Base-by-base conservation (phyloP, 2,888 invertebrate species). In the Ichneumoninae sp. region DNA sequence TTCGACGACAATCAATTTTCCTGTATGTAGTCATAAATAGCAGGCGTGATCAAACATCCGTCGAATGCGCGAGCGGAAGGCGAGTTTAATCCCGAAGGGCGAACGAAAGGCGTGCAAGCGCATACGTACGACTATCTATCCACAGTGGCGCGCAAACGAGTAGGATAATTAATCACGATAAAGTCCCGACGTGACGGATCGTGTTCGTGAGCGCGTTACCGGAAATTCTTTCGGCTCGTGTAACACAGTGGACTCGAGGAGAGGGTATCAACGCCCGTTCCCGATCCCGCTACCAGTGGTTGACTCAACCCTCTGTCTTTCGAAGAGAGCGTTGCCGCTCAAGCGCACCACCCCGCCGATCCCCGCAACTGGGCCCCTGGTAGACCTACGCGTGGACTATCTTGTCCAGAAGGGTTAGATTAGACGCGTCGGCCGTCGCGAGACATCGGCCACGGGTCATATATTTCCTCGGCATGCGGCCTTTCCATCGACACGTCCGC, bases 381-480 rank as follows among this genome's bases (percentile, higher is more conserved):
- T 68, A 75, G 82, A 63, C 84, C 71, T 52, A 40, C 66, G 74
- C 80, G 81, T 83, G 88, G 90, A 90, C 91, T 92, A 92, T 92
- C 92, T 92, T 92, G 92, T 92, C 91, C 90, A 89, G 90, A 92
- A 92, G 92, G 92, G 93, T 92, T 91, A 91, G 92, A 93, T 93
- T 93, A 92, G 93, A 93, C 91, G 92, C 91, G 91, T 93, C 91
- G 91, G 78, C 81, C 78, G 65, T 81, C 78, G 78, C 66, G 75
- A 82, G 70, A 63, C 63, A 63, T 90, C 91, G 91, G 89, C 89
- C 89, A 88, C 85, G 85, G 90, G 90, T 90, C 90, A 91, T 92
- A 92, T 92, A 92, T 92, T 88, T 89, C 88, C 90, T 88, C 88
- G 90, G 88, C 89, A 16, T 60, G 90, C 89, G 89, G 91, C 90